phyloP scores from a whole-genome alignment of 2,888 invertebrate genomes.

The Dryococelus australis region DNA sequence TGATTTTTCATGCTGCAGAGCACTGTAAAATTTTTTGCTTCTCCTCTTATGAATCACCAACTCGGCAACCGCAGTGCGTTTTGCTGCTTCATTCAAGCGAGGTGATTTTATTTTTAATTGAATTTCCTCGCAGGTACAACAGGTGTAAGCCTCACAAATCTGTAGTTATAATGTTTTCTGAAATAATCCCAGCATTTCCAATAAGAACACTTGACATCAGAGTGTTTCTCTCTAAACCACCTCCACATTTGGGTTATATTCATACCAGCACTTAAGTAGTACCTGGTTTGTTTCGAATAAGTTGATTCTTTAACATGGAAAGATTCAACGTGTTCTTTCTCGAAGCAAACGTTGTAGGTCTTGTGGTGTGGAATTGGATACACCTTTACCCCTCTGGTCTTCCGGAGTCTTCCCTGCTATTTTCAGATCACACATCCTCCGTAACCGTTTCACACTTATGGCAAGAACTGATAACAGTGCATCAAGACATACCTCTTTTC shows the following conservation, averaged over 20 bases:
- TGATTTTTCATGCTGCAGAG: no score
- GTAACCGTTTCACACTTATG: background rate
- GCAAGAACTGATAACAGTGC: background rate
- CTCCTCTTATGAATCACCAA: background rate
- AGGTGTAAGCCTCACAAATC: background rate
- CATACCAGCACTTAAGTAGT: background rate
- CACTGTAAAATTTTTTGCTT: no score
- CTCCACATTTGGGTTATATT: background rate
- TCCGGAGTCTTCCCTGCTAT: background rate
- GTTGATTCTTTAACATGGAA: background rate
- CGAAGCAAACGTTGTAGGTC: background rate
- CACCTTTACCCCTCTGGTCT: background rate
- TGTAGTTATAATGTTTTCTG: background rate
- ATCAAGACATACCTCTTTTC: no score
- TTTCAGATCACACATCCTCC: background rate
- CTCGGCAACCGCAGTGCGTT: background rate
- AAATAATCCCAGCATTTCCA: background rate
- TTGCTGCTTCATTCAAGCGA: background rate
- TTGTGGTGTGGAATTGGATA: background rate
- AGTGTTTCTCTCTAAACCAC: background rate
- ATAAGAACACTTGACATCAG: background rate
- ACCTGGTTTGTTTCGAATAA: background rate
- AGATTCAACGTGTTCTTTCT: constrained; percentile 17
- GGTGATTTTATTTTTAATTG: no score
- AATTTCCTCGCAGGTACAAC: background rate